Conservation (phyloP, 2,888 invertebrate genomes). For the Ectobius pallidus region DNA sequence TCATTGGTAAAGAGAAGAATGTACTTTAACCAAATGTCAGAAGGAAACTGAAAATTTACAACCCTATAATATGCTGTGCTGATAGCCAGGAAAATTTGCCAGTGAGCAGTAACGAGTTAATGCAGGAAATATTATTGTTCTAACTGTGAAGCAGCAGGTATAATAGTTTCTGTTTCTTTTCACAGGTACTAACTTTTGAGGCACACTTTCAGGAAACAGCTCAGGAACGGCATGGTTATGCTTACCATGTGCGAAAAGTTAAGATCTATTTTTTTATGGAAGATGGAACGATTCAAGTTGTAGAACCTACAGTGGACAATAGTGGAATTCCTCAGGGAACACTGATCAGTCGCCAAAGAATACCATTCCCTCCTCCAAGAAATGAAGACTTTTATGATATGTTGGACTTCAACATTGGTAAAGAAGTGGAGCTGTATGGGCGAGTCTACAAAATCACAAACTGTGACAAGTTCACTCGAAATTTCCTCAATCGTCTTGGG, state of each 20-base stretch:
- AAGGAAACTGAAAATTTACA: no score
- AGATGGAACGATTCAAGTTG: conserved; percentile 89
- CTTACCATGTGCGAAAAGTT: conserved; percentile 76
- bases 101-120: no score
- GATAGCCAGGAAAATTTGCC: no score
- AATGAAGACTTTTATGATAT: conserved; percentile 81
- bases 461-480: conserved; percentile 87
- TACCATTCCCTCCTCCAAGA: conserved; percentile 75
- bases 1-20: no score
- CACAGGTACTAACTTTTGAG: conserved; percentile 75
- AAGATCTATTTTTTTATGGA: conserved; percentile 87
- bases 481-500: conserved; percentile 83
- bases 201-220: conserved; percentile 81
- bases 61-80: no score
- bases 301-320: conserved; percentile 81
- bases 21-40: no score
- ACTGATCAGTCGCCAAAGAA: conserved; percentile 80
- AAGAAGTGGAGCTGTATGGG: conserved; percentile 79
- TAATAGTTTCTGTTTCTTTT: conserved; percentile 38
- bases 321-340: conserved; percentile 87
- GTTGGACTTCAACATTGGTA: conserved; percentile 85
- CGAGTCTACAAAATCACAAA: conserved; percentile 80
- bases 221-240: conserved; percentile 71
- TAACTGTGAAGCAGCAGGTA: no score
- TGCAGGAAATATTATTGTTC: no score